Evolutionary conservation across 1,140 invertebrate genomes (phyloP), one percentile per base, ranked within the genome.

Genomic region (Venturia canescens): DNA sequence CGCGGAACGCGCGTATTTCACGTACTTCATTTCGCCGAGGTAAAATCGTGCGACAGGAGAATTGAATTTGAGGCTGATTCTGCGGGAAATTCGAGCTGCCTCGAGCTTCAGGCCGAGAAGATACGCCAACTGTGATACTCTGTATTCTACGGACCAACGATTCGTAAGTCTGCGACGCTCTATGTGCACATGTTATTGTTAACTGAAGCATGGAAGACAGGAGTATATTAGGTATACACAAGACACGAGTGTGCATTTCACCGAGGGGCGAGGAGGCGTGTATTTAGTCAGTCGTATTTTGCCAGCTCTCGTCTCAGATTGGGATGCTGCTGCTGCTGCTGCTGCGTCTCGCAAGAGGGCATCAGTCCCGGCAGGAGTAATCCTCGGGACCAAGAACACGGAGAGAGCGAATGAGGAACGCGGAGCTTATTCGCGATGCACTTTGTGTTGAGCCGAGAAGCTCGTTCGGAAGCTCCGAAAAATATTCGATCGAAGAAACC

Each of bases 211-310:
- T 74, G 44, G 27, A 74, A 48, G 23, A 31, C 34, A 72, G 34
- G 63, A 63, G 60, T 63, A 63, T 71, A 69, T 69, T 69, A 69
- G 29, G 29, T 53, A 63, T 71, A 71, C 23, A 71, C 16, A n/a
- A 21, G 69, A 71, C 48, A 15, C 69, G 31, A 44, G 69, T 57
- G 21, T 74, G 48, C 27, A 2, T 31, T 26, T 63, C 23, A 53
- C 23, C 23, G 48, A 13, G 11, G 31, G 48, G 23, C 34, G 23
- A 53, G 15, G 11, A 57, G 4, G 70, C 71, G 48, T 57, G 71
- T 74, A 74, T 74, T 74, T 74, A 74, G 71, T 53, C 44, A 53
- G 71, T 29, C 71, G 26, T 38, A 26, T 74, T 74, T 74, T 74
- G 11, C 71, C 71, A 57, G 18, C 71, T 74, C 71, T 63, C 60